Base-by-base conservation (phyloP, 2,113 vertebrate species). In the Megatriorchis doriae region DNA sequence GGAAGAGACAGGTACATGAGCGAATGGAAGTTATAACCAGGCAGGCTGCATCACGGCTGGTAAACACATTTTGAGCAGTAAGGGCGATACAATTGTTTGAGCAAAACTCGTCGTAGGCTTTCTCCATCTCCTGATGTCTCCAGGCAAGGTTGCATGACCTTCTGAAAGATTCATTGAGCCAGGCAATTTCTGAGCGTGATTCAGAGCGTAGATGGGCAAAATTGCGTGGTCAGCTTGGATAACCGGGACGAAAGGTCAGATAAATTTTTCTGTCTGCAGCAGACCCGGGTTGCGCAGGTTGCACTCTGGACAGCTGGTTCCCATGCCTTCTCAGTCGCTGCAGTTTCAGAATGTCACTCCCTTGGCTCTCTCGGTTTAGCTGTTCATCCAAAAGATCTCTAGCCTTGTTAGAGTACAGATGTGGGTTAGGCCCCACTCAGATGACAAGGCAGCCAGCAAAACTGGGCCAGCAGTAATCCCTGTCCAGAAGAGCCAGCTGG, bases 221-320 rank as follows among this genome's bases (percentile, higher is more conserved):
- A 79, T 9, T n/a, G 21, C 40, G 32, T 45, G 42, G 47, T 36
- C 58, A 82, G 32, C 72, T 83, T 88, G 53, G 47, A 45, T 83
- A 74, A 79, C 61, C 29, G 0, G 0, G 19, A 31, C 0, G 0
- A 82, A 72, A 78, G 65, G 58, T 61, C 71, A 72, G 32, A 26
- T 61, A 81, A 83, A 77, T 68, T n/a, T 19, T 80, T 86, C 62
- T 43, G 12, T 56, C 74, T 93, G n/a, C 9, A 47, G 40, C 58
- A 90, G 74, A 75, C 12, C 58, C 68, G 56, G 52, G 43, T 68
- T 80, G 40, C 1, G 0, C 43, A 36, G 40, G 36, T 92, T 1
- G 0, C 4, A 3, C 22, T 86, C 58, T 88, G 88, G 43, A 48
- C 3, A 1, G 42, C 25, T 94, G 56, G 58, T 82, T 93, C 75